Conservation (phyloP, 2,797 vertebrate genomes). For the Esox lucius region DNA sequence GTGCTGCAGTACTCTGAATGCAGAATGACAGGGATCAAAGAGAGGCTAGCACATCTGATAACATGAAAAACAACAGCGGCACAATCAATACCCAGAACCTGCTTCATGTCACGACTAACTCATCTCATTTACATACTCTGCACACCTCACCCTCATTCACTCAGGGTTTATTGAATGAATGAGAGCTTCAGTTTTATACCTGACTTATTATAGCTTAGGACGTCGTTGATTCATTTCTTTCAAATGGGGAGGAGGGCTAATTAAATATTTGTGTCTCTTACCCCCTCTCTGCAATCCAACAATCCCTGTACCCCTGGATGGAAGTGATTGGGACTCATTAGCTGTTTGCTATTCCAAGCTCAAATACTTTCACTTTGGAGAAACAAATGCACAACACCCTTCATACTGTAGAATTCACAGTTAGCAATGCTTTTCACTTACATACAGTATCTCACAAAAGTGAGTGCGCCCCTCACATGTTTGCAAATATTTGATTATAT, state of each 20-base stretch:
- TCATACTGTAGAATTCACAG: background rate
- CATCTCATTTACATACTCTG: background rate
- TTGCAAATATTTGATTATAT: no score
- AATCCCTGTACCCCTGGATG: background rate
- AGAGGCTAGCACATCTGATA: slow-evolving; percentile 1
- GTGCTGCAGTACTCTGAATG: background rate
- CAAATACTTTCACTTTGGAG: background rate
- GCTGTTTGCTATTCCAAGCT: slow-evolving; percentile 7
- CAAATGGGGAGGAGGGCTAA: background rate
- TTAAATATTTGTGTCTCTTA: background rate
- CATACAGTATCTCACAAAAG: no score
- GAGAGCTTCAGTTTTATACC: background rate
- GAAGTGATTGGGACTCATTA: background rate
- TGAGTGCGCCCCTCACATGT: no score
- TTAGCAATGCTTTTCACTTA: background rate
- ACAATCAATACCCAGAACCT: background rate
- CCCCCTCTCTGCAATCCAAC: background rate
- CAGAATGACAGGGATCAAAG: background rate
- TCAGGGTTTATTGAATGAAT: background rate
- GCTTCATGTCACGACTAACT: background rate
- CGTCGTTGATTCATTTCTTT: background rate
- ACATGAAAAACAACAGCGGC: background rate
- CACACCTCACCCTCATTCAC: background rate
- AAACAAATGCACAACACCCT: slow-evolving; percentile 3
- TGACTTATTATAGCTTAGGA: background rate